Base-by-base conservation (phyloP, 64 coral and sea anemone species). In the Stichodactyla mertensii region DNA sequence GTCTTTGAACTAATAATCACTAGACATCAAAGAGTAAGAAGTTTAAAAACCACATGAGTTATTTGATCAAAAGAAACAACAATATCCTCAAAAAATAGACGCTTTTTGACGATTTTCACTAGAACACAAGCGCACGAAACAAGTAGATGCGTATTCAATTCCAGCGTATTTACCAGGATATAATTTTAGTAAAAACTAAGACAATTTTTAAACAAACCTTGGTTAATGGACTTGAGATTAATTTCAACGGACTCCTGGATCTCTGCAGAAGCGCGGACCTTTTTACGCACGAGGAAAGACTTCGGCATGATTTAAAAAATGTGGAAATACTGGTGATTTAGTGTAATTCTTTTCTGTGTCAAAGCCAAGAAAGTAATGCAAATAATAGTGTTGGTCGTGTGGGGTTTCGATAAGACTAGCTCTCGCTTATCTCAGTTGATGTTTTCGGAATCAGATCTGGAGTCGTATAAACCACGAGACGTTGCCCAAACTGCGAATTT, bases 281-380 rank as follows among this genome's bases (percentile, higher is more conserved):
- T 81, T 81, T 81, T 81, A 51, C 89, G 82, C 53, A 90, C 71
- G 0, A 90, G 45, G 31, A 90, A 90, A 8, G 89, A 90, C 61
- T 79, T 85, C 12, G 89, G 89, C 89, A 90, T 90, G 83, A 60
- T 90, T 69, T 78, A 16, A 71, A 79, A 86, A 53, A 27, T 56
- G 8, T 2, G 5, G 4, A 31, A 0, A 74, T 71, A 18, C 5
- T 74, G 36, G 4, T 31, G 0, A 74, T n/a, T 74, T 10, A 27
- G 12, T 6, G 22, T 31, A 26, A 26, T 26, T n/a, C 1, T 74
- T 31, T 9, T 74, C 12, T 74, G 22, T 10, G 18, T 16, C 13
- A 61, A 9, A 20, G 64, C 4, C 69, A 74, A 14, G 24, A 74
- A 31, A 74, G 16, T 66, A 20, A 4, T 66, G 7, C 0, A n/a